These are phyloP conservation scores for Drosophila subsilvestris DNA, from an alignment of 2,888 invertebrate genomes.

Conservation along the genomic window DNA sequence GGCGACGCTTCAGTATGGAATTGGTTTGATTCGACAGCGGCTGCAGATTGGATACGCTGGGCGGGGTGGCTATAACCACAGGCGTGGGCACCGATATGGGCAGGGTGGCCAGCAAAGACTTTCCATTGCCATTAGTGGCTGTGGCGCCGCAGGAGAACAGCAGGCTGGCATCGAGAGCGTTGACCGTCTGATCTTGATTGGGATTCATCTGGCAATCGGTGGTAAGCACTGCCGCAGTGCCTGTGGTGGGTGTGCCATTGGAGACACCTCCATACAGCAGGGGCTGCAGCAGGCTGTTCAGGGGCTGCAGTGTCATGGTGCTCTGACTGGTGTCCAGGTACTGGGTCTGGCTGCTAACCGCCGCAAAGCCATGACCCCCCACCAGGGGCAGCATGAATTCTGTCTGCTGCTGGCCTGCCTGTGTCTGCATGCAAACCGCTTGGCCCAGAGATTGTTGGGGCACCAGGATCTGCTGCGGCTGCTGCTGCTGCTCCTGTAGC, in stretches of 20 bases:
- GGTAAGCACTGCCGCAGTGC: constrained; percentile 46
- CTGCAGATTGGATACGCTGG: constrained; percentile 66
- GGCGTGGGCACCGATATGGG: constrained; percentile 25
- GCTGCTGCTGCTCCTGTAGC: constrained; percentile 38
- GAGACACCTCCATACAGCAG: constrained; percentile 34
- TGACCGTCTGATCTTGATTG: constrained; percentile 55
- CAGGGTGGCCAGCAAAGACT: constrained; percentile 72
- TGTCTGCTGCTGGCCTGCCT: constrained; percentile 41
- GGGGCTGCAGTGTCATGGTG: constrained; percentile 55
- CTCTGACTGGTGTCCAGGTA: constrained; percentile 56
- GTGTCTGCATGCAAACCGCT: constrained; percentile 27
- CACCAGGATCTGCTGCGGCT: constrained; percentile 46
- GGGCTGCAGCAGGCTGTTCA: constrained; percentile 67
- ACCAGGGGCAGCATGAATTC: constrained; percentile 63
- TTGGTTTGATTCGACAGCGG: constrained; percentile 82
- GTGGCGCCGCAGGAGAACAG: constrained; percentile 81
- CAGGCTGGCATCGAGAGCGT: constrained; percentile 59
- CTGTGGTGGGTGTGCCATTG: constrained; percentile 27
- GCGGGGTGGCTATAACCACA: constrained; percentile 21
- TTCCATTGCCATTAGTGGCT: constrained; percentile 75
- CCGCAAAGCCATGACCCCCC: constrained; percentile 58
- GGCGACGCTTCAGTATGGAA: constrained; percentile 82
- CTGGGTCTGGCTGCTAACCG: constrained; percentile 63
- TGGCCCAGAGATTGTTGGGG: constrained; percentile 48
- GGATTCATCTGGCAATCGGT: constrained; percentile 33